Evolutionary conservation across 2,113 vertebrate species (phyloP), one percentile per base, ranked within the genome.

Genomic region (Pavo muticus): DNA sequence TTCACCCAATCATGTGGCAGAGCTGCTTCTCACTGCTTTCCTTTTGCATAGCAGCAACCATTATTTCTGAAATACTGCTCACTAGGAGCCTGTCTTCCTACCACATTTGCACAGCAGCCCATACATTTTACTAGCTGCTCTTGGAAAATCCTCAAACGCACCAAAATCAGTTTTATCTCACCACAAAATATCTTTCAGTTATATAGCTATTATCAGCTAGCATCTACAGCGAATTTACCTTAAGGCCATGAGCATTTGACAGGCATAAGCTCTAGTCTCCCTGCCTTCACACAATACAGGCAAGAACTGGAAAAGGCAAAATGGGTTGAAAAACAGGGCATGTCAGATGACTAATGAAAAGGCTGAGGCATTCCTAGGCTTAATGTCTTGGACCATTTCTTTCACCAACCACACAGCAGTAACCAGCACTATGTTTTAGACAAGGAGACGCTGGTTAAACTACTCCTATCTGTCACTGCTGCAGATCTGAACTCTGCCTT

Each of bases 81-180:
- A 47, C 25, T 17, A 81, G 24, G 57, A 78, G 14, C 47, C 67
- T 65, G 35, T 37, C 25, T 24, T 87, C 45, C 56, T 35, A n/a
- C 29, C 40, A 52, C 16, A 44, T 69, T 10, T 25, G 9, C 29
- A 68, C 0, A 0, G 27, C 44, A 86, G 24, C 29, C 69, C 21
- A 30, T 63, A 72, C 69, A 16, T 0, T 21, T 32, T 24, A 14
- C 18, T 5, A 85, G 1, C n/a, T 12, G 29, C 52, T 57, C 44
- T 47, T 48, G 69, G 61, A 89, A 64, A 52, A 64, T 14, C 40
- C 61, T 59, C 11, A 74, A 54, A 2, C 35, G 12, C 2, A 5
- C 39, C 54, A 69, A 85, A 80, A 11, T 30, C 54, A 57, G 35
- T 1, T 0, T n/a, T 42, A 59, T 17, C 32, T 27, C 24, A 21